Base-by-base conservation (phyloP, 2,888 invertebrate genomes). In the Allolobophora icterica region DNA sequence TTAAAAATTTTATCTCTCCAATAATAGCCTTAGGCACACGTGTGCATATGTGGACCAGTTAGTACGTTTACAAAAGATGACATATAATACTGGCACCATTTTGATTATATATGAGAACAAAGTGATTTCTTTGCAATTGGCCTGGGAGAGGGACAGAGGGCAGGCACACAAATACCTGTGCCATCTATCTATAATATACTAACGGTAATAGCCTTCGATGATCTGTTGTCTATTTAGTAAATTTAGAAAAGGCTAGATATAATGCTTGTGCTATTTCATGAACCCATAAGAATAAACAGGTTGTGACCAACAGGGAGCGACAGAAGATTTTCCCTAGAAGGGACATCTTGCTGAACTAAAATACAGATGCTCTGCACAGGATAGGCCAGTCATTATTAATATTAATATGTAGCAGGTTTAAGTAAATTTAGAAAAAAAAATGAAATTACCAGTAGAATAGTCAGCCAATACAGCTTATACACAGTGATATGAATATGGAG, bases 101-200 rank as follows among this genome's bases (percentile, higher is more conserved):
- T 71, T 17, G n/a, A 3, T 30, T n/a, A 71, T 13, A 52, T 52
- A n/a, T 71, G n/a, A n/a, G 71, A 71, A n/a, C 30, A 71, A n/a
- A n/a, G 71, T n/a, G 30, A 71, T 71, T n/a, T n/a, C 71, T 71
- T 71, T 71, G 71, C 71, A 71, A n/a, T 71, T 71, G n/a, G 71
- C 1, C 8, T 3, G n/a, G 13, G 30, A 71, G 71, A 71, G 71
- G 71, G 24, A 58, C 13, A 58, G 30, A 30, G 30, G n/a, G 38
- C 71, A n/a, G 71, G 30, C 30, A 71, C 8, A 30, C 71, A 30
- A n/a, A n/a, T n/a, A 71, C 21, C 52, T 13, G 13, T 24, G 52
- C 21, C 21, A 52, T 52, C 52, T 52, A 19, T n/a, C n/a, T n/a
- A n/a, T n/a, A n/a, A n/a, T 52, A 52, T 52, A 24, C 52, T 24